Evolutionary conservation across 2,113 vertebrate genomes (phyloP), one percentile per base, ranked within the genome.

Genomic region (Lycaon pictus): DNA sequence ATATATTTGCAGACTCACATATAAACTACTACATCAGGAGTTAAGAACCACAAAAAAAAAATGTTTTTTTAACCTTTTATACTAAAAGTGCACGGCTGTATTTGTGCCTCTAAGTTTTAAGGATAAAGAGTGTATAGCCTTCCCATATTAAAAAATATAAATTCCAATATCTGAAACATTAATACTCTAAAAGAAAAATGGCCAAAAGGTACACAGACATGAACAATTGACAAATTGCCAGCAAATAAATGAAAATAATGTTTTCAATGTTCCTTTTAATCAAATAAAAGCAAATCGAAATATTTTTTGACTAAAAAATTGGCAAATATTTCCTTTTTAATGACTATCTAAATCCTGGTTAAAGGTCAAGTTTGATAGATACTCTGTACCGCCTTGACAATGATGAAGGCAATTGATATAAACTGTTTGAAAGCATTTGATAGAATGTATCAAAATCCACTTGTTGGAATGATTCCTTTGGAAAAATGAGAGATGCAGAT

Each of bases 201-300:
- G 27, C 27, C 90, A 37, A 76, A 92, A 87, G 23, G 3, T 43
- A 90, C 16, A 85, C n/a, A 89, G 56, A 95, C 13, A 32, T 37
- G 13, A 95, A 90, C 35, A 76, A 62, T 51, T 96, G 53, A 88
- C 87, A 93, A 71, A 85, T 8, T 81, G 79, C 35, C 88, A 88
- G 37, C 22, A 95, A 94, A 80, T 37, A 86, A 87, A 88, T 35
- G 25, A 43, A 88, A 95, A 96, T 83, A 94, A 92, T 32, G 53
- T 15, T 84, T 15, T 84, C 80, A 27, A 35, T 17, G 23, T 79
- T 62, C n/a, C 56, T 92, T 96, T 95, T 88, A 92, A 67, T 87
- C 72, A 88, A 89, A 91, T 83, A 76, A 96, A 91, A 97, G 51
- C 65, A 94, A 95, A 95, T 72, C 65, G 72, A 96, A 95, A 71